Percentiles rank a stretch among this genome's conserved stretches.
Evolutionary conservation across 2,888 invertebrate species (phyloP).

Genomic region (Platycnemis pennipes): DNA sequence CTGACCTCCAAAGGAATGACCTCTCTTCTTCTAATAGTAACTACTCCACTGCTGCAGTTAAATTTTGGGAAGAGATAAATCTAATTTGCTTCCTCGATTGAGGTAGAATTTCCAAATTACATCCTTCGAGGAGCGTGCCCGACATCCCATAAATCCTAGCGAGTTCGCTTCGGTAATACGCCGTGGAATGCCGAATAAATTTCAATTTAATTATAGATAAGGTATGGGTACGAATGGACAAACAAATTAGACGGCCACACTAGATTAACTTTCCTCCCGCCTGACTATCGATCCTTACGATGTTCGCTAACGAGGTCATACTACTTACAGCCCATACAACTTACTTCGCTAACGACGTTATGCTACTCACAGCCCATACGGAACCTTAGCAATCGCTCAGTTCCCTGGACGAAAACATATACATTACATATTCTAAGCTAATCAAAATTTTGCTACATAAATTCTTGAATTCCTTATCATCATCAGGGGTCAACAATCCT

Average conservation of each 20-base stretch:
- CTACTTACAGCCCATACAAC: too few relatives aligned
- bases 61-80: background rate
- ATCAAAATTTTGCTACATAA: too few relatives aligned
- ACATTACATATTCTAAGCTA: too few relatives aligned
- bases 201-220: background rate
- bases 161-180: background rate
- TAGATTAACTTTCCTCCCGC: background rate
- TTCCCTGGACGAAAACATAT: too few relatives aligned
- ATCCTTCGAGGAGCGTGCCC: background rate
- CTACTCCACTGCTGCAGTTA: background rate
- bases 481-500: too few relatives aligned
- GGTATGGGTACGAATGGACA: background rate
- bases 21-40: background rate
- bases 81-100: background rate
- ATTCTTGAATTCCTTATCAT: too few relatives aligned
- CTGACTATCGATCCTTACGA: background rate
- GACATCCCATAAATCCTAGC: background rate
- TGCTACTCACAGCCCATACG: too few relatives aligned
- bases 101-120: background rate
- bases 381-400: too few relatives aligned
- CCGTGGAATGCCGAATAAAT: background rate
- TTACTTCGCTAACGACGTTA: too few relatives aligned
- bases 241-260: background rate
- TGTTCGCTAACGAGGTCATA: too few relatives aligned
- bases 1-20: background rate